These are phyloP conservation scores for Linnaemya vulpina DNA, from an alignment of 2,888 invertebrate species.

Conservation along the genomic window DNA sequence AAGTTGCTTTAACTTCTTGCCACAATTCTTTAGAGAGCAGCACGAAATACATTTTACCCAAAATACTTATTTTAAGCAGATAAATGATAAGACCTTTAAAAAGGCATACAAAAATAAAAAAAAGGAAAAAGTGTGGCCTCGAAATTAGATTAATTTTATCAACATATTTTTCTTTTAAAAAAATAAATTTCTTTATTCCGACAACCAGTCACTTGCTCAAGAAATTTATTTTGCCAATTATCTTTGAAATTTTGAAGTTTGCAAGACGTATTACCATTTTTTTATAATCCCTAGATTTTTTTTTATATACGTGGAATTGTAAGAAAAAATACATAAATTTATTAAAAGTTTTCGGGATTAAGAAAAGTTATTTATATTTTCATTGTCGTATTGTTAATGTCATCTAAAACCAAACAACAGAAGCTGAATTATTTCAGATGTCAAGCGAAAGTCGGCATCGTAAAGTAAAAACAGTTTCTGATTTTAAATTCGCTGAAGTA, in stretches of 20 bases:
- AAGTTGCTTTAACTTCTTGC: constrained; percentile 48
- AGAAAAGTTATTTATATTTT: background rate
- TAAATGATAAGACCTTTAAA: constrained; percentile 59
- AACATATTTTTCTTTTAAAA: background rate
- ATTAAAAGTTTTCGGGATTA: background rate
- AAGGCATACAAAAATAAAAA: background rate
- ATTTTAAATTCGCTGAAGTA: too few species aligned
- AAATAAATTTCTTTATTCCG: background rate
- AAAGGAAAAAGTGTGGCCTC: background rate
- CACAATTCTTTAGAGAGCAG: constrained; percentile 56
- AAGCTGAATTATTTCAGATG: background rate
- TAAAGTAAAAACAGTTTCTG: too few species aligned
- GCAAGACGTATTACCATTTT: background rate
- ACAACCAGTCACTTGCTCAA: background rate
- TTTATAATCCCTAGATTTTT: background rate
- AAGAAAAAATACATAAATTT: background rate
- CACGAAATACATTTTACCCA: background rate
- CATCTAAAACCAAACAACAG: background rate
- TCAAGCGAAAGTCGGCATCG: background rate
- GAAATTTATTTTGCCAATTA: background rate
- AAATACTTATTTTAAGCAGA: constrained; percentile 45
- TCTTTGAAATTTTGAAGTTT: background rate
- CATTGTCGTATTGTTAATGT: background rate
- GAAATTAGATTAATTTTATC: constrained; percentile 66
- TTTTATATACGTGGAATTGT: background rate